Percentiles rank a stretch among this genome's conserved stretches.
Conservation (phyloP, 2,797 vertebrate genomes). For the Paramormyrops hopkinsi region DNA sequence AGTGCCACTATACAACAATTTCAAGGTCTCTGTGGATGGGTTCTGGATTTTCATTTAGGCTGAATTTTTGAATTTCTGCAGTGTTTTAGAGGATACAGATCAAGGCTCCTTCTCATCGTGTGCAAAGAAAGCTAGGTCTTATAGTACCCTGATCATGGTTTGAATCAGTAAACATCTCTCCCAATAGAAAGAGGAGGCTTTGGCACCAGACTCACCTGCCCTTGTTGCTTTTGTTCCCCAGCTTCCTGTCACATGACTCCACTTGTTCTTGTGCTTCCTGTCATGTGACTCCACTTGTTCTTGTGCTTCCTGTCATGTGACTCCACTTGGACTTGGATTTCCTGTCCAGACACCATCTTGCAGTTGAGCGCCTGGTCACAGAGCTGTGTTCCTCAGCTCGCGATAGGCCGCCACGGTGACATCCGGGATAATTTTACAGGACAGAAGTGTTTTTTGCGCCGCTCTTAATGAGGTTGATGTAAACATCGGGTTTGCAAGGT, state of each 20-base stretch:
- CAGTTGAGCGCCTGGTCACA: not conserved
- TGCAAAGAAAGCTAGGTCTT: not conserved
- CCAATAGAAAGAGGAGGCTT: not conserved
- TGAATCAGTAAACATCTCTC: not conserved
- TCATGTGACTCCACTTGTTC: too few relatives aligned
- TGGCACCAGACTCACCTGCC: not conserved
- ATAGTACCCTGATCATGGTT: not conserved
- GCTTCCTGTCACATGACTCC: too few relatives aligned
- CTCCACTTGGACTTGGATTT: not conserved
- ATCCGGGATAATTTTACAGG: not conserved
- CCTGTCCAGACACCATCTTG: not conserved
- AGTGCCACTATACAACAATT: not conserved
- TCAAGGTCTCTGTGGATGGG: not conserved
- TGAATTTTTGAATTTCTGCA: not conserved
- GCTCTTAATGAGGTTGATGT: not conserved
- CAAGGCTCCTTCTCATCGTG: not conserved
- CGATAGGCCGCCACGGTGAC: not conserved
- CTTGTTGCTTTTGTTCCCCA: not conserved
- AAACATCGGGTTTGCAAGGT: not conserved
- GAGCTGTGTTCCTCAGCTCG: not conserved
- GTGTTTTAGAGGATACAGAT: not conserved
- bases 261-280: too few relatives aligned
- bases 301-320: too few relatives aligned
- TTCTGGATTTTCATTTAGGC: not conserved
- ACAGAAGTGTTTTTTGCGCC: not conserved